Base-by-base conservation (phyloP, 2,113 vertebrate genomes). In the Antechinus flavipes region DNA sequence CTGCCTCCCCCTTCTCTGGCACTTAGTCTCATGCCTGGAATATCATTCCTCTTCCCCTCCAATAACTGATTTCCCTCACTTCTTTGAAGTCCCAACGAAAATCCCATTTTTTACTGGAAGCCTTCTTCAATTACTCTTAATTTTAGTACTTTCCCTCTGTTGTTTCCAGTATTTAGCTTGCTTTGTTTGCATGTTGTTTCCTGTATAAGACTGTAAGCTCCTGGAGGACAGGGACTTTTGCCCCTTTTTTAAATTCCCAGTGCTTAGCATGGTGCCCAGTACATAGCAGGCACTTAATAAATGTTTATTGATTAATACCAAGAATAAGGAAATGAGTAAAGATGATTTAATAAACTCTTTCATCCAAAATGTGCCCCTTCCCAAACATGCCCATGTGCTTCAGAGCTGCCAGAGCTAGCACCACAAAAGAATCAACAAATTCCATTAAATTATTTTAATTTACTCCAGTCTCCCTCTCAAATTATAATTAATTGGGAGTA, bases 371-470 rank as follows among this genome's bases (percentile, higher is more conserved):
- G n/a, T n/a, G 35, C 35, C 68, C 68, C 68, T 84, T 95, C 92
- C 96, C 96, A 97, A 97, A 96, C 89, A 97, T 68, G 52, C 53
- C 19, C 10, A 4, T 84, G 94, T 98, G 98, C 97, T 96, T 98
- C 96, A 97, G 95, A 97, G 97, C 58, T 96, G 92, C 91, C 91
- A 89, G 98, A 98, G 93, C 96, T 95, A 97, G 95, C 96, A 94
- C 93, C 95, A 98, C 84, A 97, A 96, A 96, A 96, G 97, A 95
- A 95, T 95, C 96, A 97, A 98, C 97, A 98, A 98, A 96, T 98
- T 98, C 49, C 27, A 98, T 98, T 98, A 98, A 97, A 97, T 96
- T 97, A 96, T 98, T 98, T 98, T 95, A 96, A 97, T 97, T 98
- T 98, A 97, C 94, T 95, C 95, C 97, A 98, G 96, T 89, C 94